Evolutionary conservation across 2,113 vertebrate species (phyloP).

Genomic region (Lophochroa leadbeateri): DNA sequence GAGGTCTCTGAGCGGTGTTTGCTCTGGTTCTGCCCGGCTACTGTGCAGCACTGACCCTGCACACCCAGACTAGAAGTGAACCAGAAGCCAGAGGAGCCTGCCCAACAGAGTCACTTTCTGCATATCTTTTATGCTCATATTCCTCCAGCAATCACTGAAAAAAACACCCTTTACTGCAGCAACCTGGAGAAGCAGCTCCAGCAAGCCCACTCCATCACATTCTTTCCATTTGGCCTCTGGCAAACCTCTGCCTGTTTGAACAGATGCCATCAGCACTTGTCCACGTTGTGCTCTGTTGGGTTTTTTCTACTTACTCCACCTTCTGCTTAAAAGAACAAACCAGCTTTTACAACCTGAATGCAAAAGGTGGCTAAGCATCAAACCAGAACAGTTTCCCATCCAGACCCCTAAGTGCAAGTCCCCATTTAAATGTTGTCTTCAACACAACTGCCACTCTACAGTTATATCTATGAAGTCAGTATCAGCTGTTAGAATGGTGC

Average conservation of each 20-base stretch:
- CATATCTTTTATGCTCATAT: background rate
- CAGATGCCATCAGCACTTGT: background rate
- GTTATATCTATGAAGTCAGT: fast-evolving
- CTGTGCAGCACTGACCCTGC: background rate
- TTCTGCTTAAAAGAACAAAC: background rate
- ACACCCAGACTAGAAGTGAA: background rate
- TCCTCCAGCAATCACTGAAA: background rate
- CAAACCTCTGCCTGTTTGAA: background rate
- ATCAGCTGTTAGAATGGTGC: background rate
- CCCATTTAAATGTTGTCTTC: background rate
- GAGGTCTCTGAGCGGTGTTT: background rate
- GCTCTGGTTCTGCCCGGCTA: background rate
- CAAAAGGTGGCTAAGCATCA: background rate
- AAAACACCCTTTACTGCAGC: background rate
- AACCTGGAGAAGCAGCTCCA: background rate
- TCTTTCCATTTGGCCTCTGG: background rate
- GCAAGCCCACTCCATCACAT: background rate
- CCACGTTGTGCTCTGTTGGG: background rate
- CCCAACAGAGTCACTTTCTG: background rate
- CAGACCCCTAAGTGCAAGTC: background rate
- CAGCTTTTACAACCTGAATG: background rate
- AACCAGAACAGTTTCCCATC: background rate
- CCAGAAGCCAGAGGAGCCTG: background rate
- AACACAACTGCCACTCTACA: background rate
- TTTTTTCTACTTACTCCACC: background rate